These are phyloP conservation scores for Ctenomys sociabilis DNA, from an alignment of 2,113 vertebrate species.

Conservation along the genomic window DNA sequence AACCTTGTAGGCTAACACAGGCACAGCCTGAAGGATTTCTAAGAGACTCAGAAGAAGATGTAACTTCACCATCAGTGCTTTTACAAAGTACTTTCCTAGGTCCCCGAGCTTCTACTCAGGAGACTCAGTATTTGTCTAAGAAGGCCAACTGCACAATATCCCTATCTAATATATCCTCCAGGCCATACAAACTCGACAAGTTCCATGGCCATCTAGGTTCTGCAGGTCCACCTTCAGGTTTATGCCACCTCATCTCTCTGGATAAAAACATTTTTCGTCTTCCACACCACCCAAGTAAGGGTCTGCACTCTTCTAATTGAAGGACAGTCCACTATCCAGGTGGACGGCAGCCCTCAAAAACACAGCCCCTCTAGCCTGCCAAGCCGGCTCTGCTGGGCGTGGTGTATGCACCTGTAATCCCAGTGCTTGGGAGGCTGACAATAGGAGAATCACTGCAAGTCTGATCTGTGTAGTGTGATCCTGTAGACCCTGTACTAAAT, in stretches of 20 bases:
- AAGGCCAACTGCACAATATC: background rate
- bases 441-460: no score
- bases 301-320: background rate
- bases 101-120: background rate
- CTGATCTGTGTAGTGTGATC: no score
- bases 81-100: background rate
- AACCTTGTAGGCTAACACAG: background rate
- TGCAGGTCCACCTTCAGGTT: background rate
- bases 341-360: constrained; percentile 1
- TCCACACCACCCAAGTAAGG: background rate
- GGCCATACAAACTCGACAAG: background rate
- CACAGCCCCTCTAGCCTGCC: background rate
- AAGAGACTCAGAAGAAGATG: background rate
- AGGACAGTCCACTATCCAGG: no score
- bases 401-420: no score
- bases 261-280: background rate
- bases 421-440: no score
- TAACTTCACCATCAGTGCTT: background rate
- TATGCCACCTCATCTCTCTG: background rate
- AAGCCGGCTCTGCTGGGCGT: no score
- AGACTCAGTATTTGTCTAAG: background rate
- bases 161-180: background rate
- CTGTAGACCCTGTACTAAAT: no score
- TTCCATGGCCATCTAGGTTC: background rate
- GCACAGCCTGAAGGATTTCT: background rate